Evolutionary conservation across 2,888 invertebrate genomes (phyloP).

Genomic region (Synanthedon formicaeformis): DNA sequence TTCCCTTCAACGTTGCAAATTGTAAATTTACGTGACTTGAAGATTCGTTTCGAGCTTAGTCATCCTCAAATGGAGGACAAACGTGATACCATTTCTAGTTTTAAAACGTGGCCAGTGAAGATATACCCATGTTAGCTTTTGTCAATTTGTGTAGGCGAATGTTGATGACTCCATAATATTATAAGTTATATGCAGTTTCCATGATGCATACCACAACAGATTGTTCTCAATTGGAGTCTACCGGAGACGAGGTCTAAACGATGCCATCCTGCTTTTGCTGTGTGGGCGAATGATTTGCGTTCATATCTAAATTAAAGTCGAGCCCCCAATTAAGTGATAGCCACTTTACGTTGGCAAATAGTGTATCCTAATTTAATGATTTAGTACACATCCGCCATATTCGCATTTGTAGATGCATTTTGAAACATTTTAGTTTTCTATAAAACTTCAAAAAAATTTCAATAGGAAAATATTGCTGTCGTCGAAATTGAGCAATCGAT

Average conservation of each 20-base stretch:
- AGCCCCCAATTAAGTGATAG: constrained; percentile 19
- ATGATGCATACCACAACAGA: constrained; percentile 13
- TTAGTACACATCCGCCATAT: no score
- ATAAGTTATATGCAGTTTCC: constrained; percentile 2
- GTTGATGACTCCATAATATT: background rate
- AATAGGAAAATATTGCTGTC: no score
- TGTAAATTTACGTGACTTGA: no score
- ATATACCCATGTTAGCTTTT: background rate
- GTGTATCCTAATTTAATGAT: constrained; percentile 12
- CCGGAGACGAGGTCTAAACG: constrained; percentile 20
- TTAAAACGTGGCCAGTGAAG: background rate
- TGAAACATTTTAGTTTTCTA: no score
- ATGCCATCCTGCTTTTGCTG: constrained; percentile 24
- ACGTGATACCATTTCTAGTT: background rate
- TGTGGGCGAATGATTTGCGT: constrained; percentile 22
- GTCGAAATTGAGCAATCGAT: no score
- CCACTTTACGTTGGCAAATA: constrained; percentile 14
- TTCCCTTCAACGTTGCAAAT: no score
- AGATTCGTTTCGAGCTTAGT: no score
- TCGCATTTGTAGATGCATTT: no score
- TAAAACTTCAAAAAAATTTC: no score
- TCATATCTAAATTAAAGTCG: constrained; percentile 14
- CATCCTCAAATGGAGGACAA: background rate
- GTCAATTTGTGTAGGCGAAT: background rate
- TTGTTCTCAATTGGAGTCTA: constrained; percentile 29